Conservation (phyloP, 2,888 invertebrate species). For the Zonitis immaculata region DNA sequence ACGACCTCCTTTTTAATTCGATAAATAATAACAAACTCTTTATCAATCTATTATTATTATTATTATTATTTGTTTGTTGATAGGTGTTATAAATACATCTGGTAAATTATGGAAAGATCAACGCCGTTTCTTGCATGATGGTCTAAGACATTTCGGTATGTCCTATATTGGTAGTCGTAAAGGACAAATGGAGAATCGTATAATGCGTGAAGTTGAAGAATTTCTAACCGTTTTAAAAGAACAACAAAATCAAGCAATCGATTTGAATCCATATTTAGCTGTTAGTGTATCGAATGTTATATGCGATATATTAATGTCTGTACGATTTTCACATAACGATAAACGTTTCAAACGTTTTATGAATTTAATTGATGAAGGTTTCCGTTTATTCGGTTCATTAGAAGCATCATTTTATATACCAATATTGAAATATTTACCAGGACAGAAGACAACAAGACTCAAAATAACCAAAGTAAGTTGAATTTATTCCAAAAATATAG, state of each 20-base stretch:
- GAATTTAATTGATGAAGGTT: conserved; percentile 86
- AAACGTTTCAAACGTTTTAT: conserved; percentile 73
- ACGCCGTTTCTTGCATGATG: conserved; percentile 79
- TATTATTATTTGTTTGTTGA: conserved; percentile 21
- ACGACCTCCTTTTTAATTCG: neutral
- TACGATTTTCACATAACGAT: conserved; percentile 76
- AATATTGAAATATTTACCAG: conserved; percentile 61
- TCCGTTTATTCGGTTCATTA: conserved; percentile 78
- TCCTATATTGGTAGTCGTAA: conserved; percentile 77
- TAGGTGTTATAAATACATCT: conserved; percentile 86
- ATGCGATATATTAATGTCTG: conserved; percentile 85
- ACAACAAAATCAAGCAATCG: conserved; percentile 63
- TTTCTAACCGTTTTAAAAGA: conserved; percentile 63
- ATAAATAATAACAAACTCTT: neutral
- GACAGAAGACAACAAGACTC: conserved; percentile 50
- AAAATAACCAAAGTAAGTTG: conserved; percentile 53
- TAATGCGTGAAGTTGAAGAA: conserved; percentile 76
- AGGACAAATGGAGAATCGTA: conserved; percentile 76
- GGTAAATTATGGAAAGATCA: conserved; percentile 89
- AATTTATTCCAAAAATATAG: too few species aligned
- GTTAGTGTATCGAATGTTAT: conserved; percentile 86
- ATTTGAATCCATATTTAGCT: conserved; percentile 71
- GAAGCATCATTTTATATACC: conserved; percentile 82
- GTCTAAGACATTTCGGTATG: conserved; percentile 82
- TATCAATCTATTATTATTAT: neutral